Percentiles rank a stretch among this genome's conserved stretches.
Conservation (phyloP, 2,797 vertebrate species). For the Phataginus tetradactyla region DNA sequence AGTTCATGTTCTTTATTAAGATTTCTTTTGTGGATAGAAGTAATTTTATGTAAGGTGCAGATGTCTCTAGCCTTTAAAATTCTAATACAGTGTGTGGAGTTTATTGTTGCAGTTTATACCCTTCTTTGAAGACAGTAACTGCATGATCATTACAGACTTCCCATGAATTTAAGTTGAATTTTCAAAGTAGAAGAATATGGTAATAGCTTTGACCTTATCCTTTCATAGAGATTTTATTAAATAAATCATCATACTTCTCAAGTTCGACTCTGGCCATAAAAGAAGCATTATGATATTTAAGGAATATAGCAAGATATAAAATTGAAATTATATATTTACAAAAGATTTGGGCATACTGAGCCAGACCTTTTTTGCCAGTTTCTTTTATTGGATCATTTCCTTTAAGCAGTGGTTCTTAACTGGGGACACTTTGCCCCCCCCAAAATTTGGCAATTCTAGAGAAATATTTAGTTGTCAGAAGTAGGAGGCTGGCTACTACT, state of each 20-base stretch:
- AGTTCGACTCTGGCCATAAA: not conserved
- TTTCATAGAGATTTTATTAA: not conserved
- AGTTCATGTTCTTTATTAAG: conserved; percentile 59
- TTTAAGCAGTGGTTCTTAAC: not conserved
- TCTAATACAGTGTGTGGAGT: not conserved
- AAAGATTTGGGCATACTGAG: not conserved
- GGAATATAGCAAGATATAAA: not conserved
- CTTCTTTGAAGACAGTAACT: conserved; percentile 49
- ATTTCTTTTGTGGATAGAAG: conserved; percentile 57
- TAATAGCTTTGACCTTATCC: not conserved
- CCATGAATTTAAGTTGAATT: conserved; percentile 59
- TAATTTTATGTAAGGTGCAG: conserved; percentile 65
- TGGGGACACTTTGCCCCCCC: not conserved
- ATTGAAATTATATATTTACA: not conserved
- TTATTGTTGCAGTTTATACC: conserved; percentile 73
- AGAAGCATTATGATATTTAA: conserved; percentile 26
- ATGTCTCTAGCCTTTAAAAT: conserved; percentile 62
- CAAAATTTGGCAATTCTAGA: not conserved
- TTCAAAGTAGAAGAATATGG: not conserved
- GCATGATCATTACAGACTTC: conserved; percentile 28
- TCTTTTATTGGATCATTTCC: not conserved
- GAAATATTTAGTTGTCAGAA: not conserved
- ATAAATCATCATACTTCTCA: not conserved
- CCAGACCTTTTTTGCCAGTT: not conserved
- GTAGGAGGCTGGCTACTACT: not conserved